Evolutionary conservation across 2,888 invertebrate genomes (phyloP).

Genomic region (Julus scanicus): DNA sequence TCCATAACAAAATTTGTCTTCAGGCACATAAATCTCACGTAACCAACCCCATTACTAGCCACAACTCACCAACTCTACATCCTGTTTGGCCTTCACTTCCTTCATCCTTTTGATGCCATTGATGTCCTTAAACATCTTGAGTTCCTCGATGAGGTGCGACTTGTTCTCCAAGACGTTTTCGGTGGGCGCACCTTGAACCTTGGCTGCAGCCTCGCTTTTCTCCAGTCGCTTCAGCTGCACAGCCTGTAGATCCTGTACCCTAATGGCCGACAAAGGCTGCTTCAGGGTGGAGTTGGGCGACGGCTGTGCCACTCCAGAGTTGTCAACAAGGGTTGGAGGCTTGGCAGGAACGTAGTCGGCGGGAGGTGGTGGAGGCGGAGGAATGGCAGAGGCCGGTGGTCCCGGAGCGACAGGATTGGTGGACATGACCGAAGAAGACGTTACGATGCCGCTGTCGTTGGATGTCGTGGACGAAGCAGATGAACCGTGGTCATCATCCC

Average conservation of each 20-base stretch:
- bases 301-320: constrained; percentile 61
- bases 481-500: constrained; percentile 55
- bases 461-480: constrained; percentile 55
- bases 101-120: constrained; percentile 94
- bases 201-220: background rate
- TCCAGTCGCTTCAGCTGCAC: constrained; percentile 73
- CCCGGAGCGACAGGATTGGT: background rate
- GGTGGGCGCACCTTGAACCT: background rate
- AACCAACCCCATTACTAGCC: too few relatives aligned
- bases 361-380: constrained; percentile 57
- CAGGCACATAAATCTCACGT: too few relatives aligned
- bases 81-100: constrained; percentile 86
- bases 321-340: constrained; percentile 59
- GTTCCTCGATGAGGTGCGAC: constrained; percentile 88
- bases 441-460: constrained; percentile 58
- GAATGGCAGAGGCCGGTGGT: constrained; percentile 47
- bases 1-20: background rate
- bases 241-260: constrained; percentile 86
- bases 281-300: constrained; percentile 67
- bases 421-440: constrained; percentile 49
- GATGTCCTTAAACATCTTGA: constrained; percentile 91
- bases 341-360: constrained; percentile 64
- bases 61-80: constrained; percentile 71
- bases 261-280: constrained; percentile 87
- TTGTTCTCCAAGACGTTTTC: constrained; percentile 67